Base-by-base conservation (phyloP, 1,140 invertebrate genomes). In the Stenopsyche tienmushanensis region DNA sequence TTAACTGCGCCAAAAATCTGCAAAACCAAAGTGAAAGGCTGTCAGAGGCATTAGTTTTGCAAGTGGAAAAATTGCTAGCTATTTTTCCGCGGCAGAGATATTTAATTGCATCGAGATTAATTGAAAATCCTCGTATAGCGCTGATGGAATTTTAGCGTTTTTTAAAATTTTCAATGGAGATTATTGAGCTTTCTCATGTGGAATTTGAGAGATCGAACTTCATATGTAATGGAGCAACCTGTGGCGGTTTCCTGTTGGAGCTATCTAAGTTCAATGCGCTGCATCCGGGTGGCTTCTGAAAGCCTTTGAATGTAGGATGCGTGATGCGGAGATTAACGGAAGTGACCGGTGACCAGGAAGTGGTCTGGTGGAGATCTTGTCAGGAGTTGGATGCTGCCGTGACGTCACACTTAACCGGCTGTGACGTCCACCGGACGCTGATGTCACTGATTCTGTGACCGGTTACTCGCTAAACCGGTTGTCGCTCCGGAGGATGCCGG, bases 381-480 rank as follows among this genome's bases (percentile, higher is more conserved):
- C 49, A 52, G 17, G 17, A 45, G 17, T 15, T 20, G 21, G 21
- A 45, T 13, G 44, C 44, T n/a, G 44, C 13, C 21, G 13, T 23
- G 49, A 52, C 49, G 49, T 52, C 25, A 20, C 49, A 52, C n/a
- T 52, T 23, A 20, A 20, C 49, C 25, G 25, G 18, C 21, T 23
- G 49, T 52, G 49, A 52, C 49, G 49, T 52, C 49, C 13, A 13
- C 25, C 15, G 49, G 49, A 52, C 13, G 49, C 49, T 52, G 49
- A 21, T 17, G n/a, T 15, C 44, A 45, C 17, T 20, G 21, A 15
- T 45, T 45, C 21, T 17, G 17, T 20, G 44, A 13, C 15, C 17
- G n/a, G 20, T 20, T 21, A 52, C 5, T 13, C 25, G 18, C n/a
- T 52, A 18, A 52, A 52, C 49, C 25, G 49, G 20, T 52, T 52